phyloP scores from a whole-genome alignment of 2,888 invertebrate genomes.

The Automeris io region DNA sequence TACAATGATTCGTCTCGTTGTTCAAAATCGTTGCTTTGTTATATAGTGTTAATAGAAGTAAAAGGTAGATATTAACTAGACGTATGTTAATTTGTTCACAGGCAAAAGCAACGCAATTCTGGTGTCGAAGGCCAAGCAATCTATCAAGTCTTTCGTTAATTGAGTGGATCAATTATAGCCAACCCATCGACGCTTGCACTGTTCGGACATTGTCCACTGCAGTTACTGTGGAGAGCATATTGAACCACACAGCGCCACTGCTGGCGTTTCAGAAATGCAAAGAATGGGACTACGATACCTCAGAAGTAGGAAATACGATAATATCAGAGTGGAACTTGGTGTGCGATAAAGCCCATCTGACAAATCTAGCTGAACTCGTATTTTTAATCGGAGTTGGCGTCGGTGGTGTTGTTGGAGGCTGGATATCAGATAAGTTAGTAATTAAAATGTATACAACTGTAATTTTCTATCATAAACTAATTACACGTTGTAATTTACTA shows the following conservation, averaged over 20 bases:
- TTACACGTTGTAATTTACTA: too few relatives aligned
- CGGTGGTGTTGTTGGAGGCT: slow-evolving; percentile 87
- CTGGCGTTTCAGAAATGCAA: slow-evolving; percentile 69
- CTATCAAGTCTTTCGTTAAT: slow-evolving; percentile 71
- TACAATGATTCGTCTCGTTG: too few relatives aligned
- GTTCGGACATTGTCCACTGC: slow-evolving; percentile 62
- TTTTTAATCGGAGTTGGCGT: slow-evolving; percentile 86
- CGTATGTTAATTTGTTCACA: slow-evolving; percentile 34
- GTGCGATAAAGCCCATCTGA: slow-evolving; percentile 82
- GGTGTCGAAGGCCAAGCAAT: slow-evolving; percentile 81
- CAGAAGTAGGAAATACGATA: slow-evolving; percentile 80
- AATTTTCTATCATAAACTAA: too few relatives aligned
- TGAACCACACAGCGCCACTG: slow-evolving; percentile 54
- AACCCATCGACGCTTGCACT: slow-evolving; percentile 77
- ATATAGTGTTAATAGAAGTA: too few relatives aligned
- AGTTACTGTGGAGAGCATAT: slow-evolving; percentile 50
- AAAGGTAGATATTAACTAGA: too few relatives aligned
- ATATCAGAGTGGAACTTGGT: slow-evolving; percentile 87
- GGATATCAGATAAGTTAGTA: slow-evolving; percentile 83
- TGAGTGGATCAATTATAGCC: slow-evolving; percentile 82
- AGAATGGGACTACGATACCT: slow-evolving; percentile 79
- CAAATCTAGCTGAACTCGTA: slow-evolving; percentile 85
- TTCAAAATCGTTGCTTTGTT: too few relatives aligned
- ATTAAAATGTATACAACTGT: not conserved
- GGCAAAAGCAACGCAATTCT: slow-evolving; percentile 80